Conservation (phyloP, 2,888 invertebrate species). For the Empis stercorea region DNA sequence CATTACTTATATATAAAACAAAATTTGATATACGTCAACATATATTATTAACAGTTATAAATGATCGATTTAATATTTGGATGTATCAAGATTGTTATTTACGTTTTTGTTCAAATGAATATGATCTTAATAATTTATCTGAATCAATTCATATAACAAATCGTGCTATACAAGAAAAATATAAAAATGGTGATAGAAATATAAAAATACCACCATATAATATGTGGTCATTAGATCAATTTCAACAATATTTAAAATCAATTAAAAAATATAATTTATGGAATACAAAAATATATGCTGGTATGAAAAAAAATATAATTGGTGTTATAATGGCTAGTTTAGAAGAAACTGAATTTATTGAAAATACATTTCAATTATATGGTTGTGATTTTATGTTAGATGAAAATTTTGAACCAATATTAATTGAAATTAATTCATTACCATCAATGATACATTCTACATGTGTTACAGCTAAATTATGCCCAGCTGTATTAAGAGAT, state of each 20-base stretch:
- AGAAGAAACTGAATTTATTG: constrained; percentile 51
- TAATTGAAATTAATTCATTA: constrained; percentile 86
- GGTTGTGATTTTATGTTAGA: constrained; percentile 88
- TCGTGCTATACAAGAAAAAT: constrained; percentile 72
- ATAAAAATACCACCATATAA: constrained; percentile 56
- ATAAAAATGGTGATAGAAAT: constrained; percentile 32
- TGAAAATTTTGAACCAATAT: constrained; percentile 71
- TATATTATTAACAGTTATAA: constrained; percentile 59
- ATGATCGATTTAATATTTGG: constrained; percentile 69
- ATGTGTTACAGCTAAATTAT: constrained; percentile 68
- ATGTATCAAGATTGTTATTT: constrained; percentile 76
- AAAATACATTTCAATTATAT: constrained; percentile 76
- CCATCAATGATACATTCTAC: constrained; percentile 76
- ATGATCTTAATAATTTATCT: constrained; percentile 61
- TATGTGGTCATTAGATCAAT: constrained; percentile 73
- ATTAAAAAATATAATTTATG: constrained; percentile 38
- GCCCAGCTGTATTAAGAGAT: constrained; percentile 68
- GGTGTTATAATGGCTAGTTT: constrained; percentile 69
- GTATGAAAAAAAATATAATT: constrained; percentile 70
- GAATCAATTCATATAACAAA: constrained; percentile 81
- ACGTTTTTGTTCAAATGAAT: constrained; percentile 75
- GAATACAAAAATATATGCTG: constrained; percentile 65
- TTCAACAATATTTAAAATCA: constrained; percentile 47
- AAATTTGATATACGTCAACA: constrained; percentile 89
- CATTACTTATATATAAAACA: constrained; percentile 66